Base-by-base conservation (phyloP, 2,888 invertebrate genomes). In the Mantis religiosa region DNA sequence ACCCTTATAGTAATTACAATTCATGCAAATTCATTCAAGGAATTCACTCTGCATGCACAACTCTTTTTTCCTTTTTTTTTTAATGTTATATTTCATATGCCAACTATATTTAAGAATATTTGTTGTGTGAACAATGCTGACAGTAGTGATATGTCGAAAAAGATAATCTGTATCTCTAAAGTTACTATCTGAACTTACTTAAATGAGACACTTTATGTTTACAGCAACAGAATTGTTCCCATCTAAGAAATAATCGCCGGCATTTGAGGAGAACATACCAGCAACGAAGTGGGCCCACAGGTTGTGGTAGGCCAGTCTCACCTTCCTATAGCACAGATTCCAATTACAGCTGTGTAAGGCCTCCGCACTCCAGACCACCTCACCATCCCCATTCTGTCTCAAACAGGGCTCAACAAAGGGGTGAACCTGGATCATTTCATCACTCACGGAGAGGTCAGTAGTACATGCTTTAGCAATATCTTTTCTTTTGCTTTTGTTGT, bases 271-370 rank as follows among this genome's bases (percentile, higher is more conserved):
- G 87, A 1, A 87, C 82, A 30, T 84, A 71, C 34, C 87, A 47
- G 54, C 71, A 88, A 27, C 88, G 85, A 20, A 82, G 82, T 28
- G 47, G 47, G 12, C 41, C 83, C 27, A 28, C 34, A 28, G 41
- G 27, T 3, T 41, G 87, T 83, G 87, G 47, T 3, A 88, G 90
- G 25, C 90, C 90, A 3, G 89, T 89, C 9, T 90, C 90, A 54
- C 90, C 90, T 1, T 90, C 89, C 20, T 90, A 89, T 41, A 90
- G 90, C 88, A 89, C 89, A 30, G 90, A 90, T 85, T 89, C 89
- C 9, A 90, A 89, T 83, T 90, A 90, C 83, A 90, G 89, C 47
- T 90, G 89, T 86, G 89, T 87, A 7, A 41, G 88, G 25, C 90
- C 89, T 25, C 89, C 86, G 25, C 89, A 54, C 54, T 83, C 88